These are phyloP conservation scores for Calosoma granatense DNA, from an alignment of 1,140 invertebrate species.

Conservation along the genomic window DNA sequence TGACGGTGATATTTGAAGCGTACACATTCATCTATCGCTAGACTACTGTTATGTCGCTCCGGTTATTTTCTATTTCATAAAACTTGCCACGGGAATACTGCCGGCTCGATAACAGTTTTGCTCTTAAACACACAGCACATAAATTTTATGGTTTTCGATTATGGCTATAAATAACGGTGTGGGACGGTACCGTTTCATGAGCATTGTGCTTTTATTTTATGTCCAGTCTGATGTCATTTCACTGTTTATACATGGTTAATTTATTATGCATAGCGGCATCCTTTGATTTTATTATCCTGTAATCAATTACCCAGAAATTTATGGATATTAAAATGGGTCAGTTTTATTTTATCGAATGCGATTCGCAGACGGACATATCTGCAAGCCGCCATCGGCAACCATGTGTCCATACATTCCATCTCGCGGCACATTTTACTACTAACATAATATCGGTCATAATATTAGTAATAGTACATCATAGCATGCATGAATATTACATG, in stretches of 20 bases:
- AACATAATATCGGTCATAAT: too few relatives aligned
- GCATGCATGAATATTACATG: too few relatives aligned
- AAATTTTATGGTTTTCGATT: slow-evolving; percentile 9
- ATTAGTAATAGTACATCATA: too few relatives aligned
- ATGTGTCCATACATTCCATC: too few relatives aligned
- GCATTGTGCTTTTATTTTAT: slow-evolving; percentile 6
- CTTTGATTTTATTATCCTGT: slow-evolving; percentile 8
- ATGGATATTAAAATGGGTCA: slow-evolving; percentile 1
- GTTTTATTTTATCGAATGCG: background rate
- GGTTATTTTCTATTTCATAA: slow-evolving; percentile 1
- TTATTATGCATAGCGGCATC: slow-evolving; percentile 6
- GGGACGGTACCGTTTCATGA: background rate
- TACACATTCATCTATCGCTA: too few relatives aligned
- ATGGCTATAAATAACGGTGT: slow-evolving; percentile 3
- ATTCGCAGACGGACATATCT: too few relatives aligned
- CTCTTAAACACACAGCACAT: slow-evolving; percentile 1
- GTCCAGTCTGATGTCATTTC: slow-evolving; percentile 7
- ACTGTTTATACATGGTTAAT: slow-evolving; percentile 7
- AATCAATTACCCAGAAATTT: background rate
- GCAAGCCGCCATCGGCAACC: too few relatives aligned
- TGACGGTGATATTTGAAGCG: too few relatives aligned
- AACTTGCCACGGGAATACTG: background rate
- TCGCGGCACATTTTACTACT: too few relatives aligned
- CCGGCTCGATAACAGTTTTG: background rate
- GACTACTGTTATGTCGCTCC: too few relatives aligned